Evolutionary conservation across 2,888 invertebrate genomes (phyloP).

Genomic region (Leptinotarsa tumamoca): DNA sequence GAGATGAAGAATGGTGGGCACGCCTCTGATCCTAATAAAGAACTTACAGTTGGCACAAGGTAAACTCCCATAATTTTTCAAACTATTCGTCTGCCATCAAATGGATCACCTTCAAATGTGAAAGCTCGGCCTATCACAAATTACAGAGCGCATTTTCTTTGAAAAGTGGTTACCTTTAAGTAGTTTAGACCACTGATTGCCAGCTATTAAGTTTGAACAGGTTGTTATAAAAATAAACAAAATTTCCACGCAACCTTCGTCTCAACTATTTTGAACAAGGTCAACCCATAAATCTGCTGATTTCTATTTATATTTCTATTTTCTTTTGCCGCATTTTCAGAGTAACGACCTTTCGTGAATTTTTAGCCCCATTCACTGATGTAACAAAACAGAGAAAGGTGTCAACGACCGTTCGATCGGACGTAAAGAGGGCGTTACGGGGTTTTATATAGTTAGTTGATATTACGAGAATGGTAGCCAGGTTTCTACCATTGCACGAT

Average conservation of each 20-base stretch:
- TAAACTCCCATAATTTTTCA: conserved; percentile 18
- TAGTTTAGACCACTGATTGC: conserved; percentile 3
- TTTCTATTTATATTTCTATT: conserved; percentile 14
- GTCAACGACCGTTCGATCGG: neutral
- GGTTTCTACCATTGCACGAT: no score
- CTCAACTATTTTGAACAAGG: conserved; percentile 18
- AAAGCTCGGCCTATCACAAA: conserved; percentile 13
- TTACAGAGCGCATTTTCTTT: conserved; percentile 17
- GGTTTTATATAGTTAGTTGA: neutral
- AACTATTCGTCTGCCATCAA: neutral
- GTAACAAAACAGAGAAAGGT: conserved; percentile 6
- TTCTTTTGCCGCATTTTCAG: conserved; percentile 11
- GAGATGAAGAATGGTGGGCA: neutral
- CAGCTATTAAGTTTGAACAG: conserved; percentile 17
- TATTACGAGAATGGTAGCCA: neutral
- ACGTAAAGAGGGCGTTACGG: neutral
- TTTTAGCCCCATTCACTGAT: conserved; percentile 2
- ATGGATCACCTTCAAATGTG: conserved; percentile 18
- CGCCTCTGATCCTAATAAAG: neutral
- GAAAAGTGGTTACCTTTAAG: conserved; percentile 14
- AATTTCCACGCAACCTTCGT: conserved; percentile 19
- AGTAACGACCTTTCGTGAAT: conserved; percentile 17
- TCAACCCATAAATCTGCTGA: conserved; percentile 18
- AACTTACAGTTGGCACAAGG: conserved; percentile 12
- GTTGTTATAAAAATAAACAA: conserved; percentile 20